Base-by-base conservation (phyloP, 2,888 invertebrate species). In the Ophioninae sp. region DNA sequence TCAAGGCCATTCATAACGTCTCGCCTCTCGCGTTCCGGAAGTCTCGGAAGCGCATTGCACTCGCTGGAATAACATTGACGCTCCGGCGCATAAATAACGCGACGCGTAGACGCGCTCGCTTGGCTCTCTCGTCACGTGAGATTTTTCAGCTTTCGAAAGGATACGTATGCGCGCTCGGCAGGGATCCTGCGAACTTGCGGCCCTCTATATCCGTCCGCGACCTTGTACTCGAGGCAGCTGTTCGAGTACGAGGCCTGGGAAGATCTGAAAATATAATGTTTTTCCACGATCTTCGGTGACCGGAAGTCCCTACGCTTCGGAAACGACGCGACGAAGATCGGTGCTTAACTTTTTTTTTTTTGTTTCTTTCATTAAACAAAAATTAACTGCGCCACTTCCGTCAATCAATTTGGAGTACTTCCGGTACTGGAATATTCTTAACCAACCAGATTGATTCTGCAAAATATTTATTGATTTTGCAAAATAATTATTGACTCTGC, bases 181-280 rank as follows among this genome's bases (percentile, higher is more conserved):
- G 64, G 20, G 62, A 70, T 70, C 39, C 37, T 70, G 57, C 57
- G 37, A 70, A 37, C 70, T 70, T 37, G n/a, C 70, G n/a, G 57
- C 57, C 50, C 17, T 50, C 17, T 57, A 7, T 70, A 44, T 37
- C n/a, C 39, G 61, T 13, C 8, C 59, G 87, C 89, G 90, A 91
- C 91, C 91, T 91, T 91, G 90, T 88, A 88, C 88, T 88, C 86
- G 87, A 90, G 88, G 88, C 91, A 90, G 90, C 90, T 90, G 90
- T 88, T 90, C 85, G 30, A 30, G 30, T 30, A 30, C 64, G 87
- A 85, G 23, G 50, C 50, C 17, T 50, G 17, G 17, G 6, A 44
- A 8, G 44, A 44, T 3, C 0, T 44, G 13, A 13, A 44, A 44
- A 44, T 8, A 0, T 10, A 13, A 44, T 13, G 44, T 10, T 44